Conservation (phyloP, 2,113 vertebrate species). For the Andinoacara biseriatus region DNA sequence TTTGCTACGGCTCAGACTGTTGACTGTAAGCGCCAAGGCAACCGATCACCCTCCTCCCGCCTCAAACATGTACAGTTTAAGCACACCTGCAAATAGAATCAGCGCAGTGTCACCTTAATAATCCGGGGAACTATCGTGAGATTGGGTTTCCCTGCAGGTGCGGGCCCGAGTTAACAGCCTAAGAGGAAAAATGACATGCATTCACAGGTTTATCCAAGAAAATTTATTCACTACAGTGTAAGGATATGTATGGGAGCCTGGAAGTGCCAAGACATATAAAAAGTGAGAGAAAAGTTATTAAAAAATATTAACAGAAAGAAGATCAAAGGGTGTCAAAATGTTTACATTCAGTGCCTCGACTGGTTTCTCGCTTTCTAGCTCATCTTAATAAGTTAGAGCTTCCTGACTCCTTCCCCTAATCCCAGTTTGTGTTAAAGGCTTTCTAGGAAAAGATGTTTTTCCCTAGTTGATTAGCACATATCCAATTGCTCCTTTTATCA, state of each 20-base stretch:
- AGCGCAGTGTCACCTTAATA: background rate
- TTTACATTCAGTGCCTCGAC: too few species aligned
- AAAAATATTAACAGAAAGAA: too few species aligned
- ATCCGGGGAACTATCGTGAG: background rate
- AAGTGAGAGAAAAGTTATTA: background rate
- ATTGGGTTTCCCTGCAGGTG: background rate
- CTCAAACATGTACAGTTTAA: background rate
- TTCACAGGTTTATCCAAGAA: background rate
- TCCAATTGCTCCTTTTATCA: too few species aligned
- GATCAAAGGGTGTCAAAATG: too few species aligned
- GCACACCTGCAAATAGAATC: background rate
- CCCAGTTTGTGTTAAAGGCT: too few species aligned
- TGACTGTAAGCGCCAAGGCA: conserved; percentile 61
- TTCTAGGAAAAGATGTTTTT: too few species aligned
- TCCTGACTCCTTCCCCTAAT: too few species aligned
- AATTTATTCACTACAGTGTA: background rate
- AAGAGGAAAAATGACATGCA: background rate
- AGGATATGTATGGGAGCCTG: background rate
- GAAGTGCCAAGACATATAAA: background rate
- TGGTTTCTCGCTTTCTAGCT: too few species aligned
- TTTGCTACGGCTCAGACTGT: conserved; percentile 30
- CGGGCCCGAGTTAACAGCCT: background rate
- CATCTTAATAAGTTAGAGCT: too few species aligned
- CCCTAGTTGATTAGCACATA: too few species aligned
- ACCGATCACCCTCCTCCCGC: conserved; percentile 42